Evolutionary conservation across 2,888 invertebrate genomes (phyloP), one percentile per base, ranked within the genome.

Genomic region (Steinernema scapterisci): DNA sequence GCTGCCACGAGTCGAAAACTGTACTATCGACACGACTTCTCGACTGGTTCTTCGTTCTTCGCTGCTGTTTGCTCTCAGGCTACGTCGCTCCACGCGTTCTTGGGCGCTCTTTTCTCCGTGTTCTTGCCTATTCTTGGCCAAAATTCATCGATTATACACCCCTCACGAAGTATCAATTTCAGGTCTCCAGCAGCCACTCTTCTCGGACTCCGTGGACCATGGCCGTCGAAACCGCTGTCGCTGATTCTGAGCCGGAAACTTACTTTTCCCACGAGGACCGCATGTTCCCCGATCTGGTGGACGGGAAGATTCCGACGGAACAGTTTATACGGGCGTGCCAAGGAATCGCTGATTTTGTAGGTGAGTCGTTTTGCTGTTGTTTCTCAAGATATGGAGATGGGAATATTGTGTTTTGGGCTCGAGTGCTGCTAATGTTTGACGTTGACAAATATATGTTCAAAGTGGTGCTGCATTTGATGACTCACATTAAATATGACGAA

Each of bases 341-440:
- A 54, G 86, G 86, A 73, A 82, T 86, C 71, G 85, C 85, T 9
- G 85, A 85, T 70, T 86, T 86, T 73, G 85, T 86, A n/a, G 84
- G 85, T 84, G 43, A 74, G 79, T 73, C 19, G 51, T 38, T 38
- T 38, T 38, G n/a, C n/a, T n/a, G n/a, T n/a, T n/a, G n/a, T n/a
- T n/a, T n/a, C n/a, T n/a, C n/a, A n/a, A n/a, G n/a, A n/a, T n/a
- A n/a, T n/a, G n/a, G n/a, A n/a, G n/a, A n/a, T n/a, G n/a, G n/a
- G n/a, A n/a, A n/a, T n/a, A 38, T 3, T 38, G 3, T 38, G 3
- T 38, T 38, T 38, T 38, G 3, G 38, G 38, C 9, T 38, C 38
- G 9, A 38, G 38, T 38, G 38, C 5, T 38, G 3, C 38, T n/a
- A n/a, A n/a, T n/a, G n/a, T n/a, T n/a, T n/a, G n/a, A n/a, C n/a